Conservation (phyloP, 2,888 invertebrate genomes). For the Oscheius sp. region DNA sequence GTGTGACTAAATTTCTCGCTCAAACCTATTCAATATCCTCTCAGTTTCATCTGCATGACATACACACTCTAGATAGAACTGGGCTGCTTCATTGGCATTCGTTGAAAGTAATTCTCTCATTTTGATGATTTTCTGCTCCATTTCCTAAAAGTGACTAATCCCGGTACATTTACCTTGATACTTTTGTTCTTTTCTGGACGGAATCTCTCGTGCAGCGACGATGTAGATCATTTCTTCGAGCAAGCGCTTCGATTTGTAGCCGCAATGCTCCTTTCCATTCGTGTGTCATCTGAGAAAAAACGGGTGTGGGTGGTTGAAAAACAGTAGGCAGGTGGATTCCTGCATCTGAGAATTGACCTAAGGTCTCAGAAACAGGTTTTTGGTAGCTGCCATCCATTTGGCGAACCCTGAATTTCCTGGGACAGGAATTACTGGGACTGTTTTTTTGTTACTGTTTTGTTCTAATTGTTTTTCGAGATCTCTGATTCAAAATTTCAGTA, state of each 20-base stretch:
- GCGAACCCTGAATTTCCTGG: constrained; percentile 4
- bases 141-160: constrained; percentile 42
- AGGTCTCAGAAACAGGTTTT: constrained; percentile 35
- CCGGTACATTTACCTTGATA: constrained; percentile 2
- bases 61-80: constrained; percentile 64
- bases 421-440: not conserved
- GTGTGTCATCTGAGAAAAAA: constrained; percentile 11
- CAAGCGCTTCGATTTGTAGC: constrained; percentile 62
- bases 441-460: too few species aligned
- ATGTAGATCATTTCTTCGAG: constrained; percentile 61
- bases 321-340: not conserved
- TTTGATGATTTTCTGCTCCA: constrained; percentile 57
- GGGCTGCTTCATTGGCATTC: constrained; percentile 58
- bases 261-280: constrained; percentile 63
- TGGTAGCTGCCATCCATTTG: not conserved
- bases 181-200: constrained; percentile 51
- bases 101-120: constrained; percentile 53
- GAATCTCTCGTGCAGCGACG: constrained; percentile 41
- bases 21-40: constrained; percentile 45
- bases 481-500: too few species aligned
- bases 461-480: too few species aligned
- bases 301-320: not conserved
- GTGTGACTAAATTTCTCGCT: constrained; percentile 7
- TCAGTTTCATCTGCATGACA: constrained; percentile 65
- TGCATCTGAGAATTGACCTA: not conserved